Conservation (phyloP, 2,797 vertebrate species). For the Cyclura pinguis region DNA sequence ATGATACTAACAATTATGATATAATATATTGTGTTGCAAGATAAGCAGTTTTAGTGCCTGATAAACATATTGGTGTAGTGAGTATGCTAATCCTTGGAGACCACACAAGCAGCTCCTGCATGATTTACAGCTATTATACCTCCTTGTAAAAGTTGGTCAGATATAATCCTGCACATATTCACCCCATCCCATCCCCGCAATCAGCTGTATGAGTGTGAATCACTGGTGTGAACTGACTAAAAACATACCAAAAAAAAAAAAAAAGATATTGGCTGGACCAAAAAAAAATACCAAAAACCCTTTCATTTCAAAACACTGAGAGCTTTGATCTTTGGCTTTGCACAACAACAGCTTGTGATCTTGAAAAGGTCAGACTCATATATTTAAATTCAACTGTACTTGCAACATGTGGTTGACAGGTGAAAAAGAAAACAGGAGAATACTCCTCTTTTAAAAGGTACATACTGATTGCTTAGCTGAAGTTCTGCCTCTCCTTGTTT, state of each 20-base stretch:
- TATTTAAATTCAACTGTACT: slow-evolving; percentile 66
- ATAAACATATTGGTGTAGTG: neutral
- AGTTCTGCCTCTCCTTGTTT: slow-evolving; percentile 34
- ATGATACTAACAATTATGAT: no score
- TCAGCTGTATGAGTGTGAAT: neutral
- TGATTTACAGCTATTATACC: neutral
- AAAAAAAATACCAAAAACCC: slow-evolving; percentile 4
- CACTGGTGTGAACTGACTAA: neutral
- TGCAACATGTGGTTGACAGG: slow-evolving; percentile 56
- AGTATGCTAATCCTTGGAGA: neutral
- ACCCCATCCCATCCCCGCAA: no score
- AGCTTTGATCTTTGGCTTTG: slow-evolving; percentile 74
- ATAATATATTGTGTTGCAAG: neutral
- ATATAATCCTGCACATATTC: neutral
- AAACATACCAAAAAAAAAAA: neutral
- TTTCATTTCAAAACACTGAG: slow-evolving; percentile 45
- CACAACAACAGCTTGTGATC: slow-evolving; percentile 64
- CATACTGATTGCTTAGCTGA: neutral
- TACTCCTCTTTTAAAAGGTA: slow-evolving; percentile 39
- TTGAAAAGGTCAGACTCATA: slow-evolving; percentile 63
- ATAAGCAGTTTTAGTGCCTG: neutral
- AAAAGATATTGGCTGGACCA: slow-evolving; percentile 33
- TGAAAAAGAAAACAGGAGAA: slow-evolving; percentile 37
- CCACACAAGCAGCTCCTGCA: neutral
- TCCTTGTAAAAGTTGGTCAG: neutral